Evolutionary conservation across 2,113 vertebrate genomes (phyloP).

Genomic region (Ursus arctos): DNA sequence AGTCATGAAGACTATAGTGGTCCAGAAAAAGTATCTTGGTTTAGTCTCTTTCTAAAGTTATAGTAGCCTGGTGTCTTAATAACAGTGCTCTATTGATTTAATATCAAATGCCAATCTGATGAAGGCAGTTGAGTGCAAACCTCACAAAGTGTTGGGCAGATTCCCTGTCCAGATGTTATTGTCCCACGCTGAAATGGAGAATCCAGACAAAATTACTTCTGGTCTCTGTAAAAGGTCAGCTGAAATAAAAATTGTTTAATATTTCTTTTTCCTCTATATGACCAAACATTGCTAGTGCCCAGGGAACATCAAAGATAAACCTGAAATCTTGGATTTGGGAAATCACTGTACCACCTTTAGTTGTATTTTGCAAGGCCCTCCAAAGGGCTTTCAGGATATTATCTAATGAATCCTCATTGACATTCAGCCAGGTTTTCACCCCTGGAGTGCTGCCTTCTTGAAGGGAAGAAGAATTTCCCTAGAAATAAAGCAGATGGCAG

Average conservation of each 20-base stretch:
- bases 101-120: constrained; percentile 44
- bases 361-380: neutral
- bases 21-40: neutral
- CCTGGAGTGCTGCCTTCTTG: neutral
- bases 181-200: constrained; percentile 41
- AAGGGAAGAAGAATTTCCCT: neutral
- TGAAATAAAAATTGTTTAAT: constrained; percentile 65
- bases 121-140: neutral
- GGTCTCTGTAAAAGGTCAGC: constrained; percentile 60
- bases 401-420: constrained; percentile 22
- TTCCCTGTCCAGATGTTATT: constrained; percentile 49
- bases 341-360: neutral
- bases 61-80: neutral
- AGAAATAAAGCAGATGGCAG: neutral
- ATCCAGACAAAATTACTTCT: constrained; percentile 65
- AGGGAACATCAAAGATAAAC: neutral
- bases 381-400: neutral
- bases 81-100: constrained; percentile 43
- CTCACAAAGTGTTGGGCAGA: constrained; percentile 38
- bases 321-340: constrained; percentile 18
- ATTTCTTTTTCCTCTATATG: constrained; percentile 20
- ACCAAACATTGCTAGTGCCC: neutral
- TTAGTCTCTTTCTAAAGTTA: constrained; percentile 25
- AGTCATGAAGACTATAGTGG: neutral
- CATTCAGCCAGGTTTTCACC: neutral